Percentiles rank a stretch among this genome's conserved stretches.
These are phyloP conservation scores for Spodoptera littoralis DNA, from an alignment of 2,888 invertebrate species.

Conservation along the genomic window DNA sequence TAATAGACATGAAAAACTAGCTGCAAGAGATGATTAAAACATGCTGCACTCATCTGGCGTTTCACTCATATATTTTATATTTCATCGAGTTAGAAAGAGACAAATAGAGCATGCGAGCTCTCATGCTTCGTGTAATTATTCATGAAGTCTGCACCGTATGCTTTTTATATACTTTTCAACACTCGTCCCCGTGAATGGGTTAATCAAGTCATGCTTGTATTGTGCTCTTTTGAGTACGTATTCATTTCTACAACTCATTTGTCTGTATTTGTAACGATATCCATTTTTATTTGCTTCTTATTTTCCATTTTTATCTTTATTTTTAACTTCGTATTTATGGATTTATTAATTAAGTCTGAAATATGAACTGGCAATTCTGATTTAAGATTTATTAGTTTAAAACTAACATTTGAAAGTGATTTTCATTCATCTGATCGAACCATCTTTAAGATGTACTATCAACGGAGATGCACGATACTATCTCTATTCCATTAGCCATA, in stretches of 20 bases:
- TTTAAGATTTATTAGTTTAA: no score
- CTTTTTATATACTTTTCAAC: conserved; percentile 50
- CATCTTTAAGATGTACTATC: no score
- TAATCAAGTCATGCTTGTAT: conserved; percentile 43
- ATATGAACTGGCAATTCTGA: no score
- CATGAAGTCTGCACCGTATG: conserved; percentile 40
- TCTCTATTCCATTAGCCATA: no score
- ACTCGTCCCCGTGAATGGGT: conserved; percentile 35
- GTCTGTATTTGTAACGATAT: conserved; percentile 1
- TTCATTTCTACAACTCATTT: conserved; percentile 24
- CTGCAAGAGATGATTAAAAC: conserved; percentile 7
- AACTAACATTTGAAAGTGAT: no score
- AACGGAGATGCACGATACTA: no score
- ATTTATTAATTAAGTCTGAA: no score
- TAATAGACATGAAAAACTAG: neutral
- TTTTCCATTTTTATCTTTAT: no score
- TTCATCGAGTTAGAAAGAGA: conserved; percentile 35
- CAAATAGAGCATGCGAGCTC: conserved; percentile 27
- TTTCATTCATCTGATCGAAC: no score
- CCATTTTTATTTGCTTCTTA: no score
- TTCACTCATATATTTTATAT: conserved; percentile 20
- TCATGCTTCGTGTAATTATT: conserved; percentile 40
- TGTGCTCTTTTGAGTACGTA: conserved; percentile 24
- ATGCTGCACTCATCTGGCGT: conserved; percentile 8
- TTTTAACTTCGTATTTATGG: no score